phyloP scores from a whole-genome alignment of 2,888 invertebrate species.

The Subacronicta megacephala region DNA sequence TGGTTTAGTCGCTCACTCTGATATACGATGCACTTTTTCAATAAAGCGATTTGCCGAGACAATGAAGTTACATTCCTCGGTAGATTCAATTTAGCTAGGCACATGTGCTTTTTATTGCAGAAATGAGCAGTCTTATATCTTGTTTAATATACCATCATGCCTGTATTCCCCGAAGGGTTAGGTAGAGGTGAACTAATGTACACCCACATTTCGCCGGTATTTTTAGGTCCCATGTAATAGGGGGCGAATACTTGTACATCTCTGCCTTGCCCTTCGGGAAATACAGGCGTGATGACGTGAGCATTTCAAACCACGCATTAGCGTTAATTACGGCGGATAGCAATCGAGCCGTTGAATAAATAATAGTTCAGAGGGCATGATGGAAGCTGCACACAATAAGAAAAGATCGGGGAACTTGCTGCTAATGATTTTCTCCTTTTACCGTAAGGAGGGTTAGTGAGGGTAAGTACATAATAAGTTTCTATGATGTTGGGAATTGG shows the following conservation, averaged over 20 bases:
- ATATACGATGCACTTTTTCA: conserved; percentile 19
- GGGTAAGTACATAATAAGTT: not conserved
- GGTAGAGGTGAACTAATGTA: too few relatives aligned
- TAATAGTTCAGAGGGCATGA: conserved; percentile 24
- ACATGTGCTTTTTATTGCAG: conserved; percentile 2
- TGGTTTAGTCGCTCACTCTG: not conserved
- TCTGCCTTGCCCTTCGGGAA: too few relatives aligned
- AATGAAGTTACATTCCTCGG: conserved; percentile 11
- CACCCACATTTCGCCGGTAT: too few relatives aligned
- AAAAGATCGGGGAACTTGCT: conserved; percentile 5
- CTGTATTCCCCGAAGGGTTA: too few relatives aligned
- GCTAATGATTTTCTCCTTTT: conserved; percentile 24
- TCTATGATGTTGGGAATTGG: too few relatives aligned
- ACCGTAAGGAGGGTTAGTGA: not conserved
- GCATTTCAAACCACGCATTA: not conserved
- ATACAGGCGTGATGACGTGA: too few relatives aligned
- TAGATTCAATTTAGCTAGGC: conserved; percentile 11
- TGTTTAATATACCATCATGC: too few relatives aligned
- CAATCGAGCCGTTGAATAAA: conserved; percentile 18
- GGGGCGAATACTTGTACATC: too few relatives aligned
- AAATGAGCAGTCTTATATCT: not conserved
- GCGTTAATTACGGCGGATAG: conserved; percentile 7
- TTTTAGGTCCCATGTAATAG: too few relatives aligned
- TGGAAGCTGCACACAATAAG: conserved; percentile 13
- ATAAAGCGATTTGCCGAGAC: conserved; percentile 12